Percentiles rank a stretch among this genome's conserved stretches.
Evolutionary conservation across 37 sponge, comb jelly and placozoan genomes (phyloP).

Genomic region (Ephydatia muelleri): DNA sequence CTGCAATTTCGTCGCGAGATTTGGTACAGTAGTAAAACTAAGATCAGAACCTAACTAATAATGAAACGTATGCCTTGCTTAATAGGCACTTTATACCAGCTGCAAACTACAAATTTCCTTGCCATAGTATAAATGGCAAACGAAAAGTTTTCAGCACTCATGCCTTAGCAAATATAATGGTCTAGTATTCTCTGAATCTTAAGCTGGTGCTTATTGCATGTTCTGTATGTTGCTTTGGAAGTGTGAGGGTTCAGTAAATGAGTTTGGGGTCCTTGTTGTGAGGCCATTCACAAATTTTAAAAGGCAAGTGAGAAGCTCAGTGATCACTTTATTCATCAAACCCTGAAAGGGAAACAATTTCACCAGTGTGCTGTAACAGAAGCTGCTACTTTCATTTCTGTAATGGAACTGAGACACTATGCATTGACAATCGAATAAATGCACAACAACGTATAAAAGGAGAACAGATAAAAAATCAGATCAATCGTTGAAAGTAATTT

Average conservation of each 20-base stretch:
- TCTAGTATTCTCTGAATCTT: constrained; percentile 31
- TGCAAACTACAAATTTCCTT: constrained; percentile 36
- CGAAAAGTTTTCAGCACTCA: too few species aligned
- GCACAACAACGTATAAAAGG: constrained; percentile 18
- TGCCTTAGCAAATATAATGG: constrained; percentile 35
- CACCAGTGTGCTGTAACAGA: constrained; percentile 43
- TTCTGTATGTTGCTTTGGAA: constrained; percentile 54
- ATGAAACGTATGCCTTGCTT: constrained; percentile 35
- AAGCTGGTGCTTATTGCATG: constrained; percentile 65
- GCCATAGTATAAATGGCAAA: neutral
- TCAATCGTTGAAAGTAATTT: constrained; percentile 59
- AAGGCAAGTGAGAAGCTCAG: constrained; percentile 44
- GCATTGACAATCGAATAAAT: constrained; percentile 28
- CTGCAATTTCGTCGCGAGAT: too few species aligned
- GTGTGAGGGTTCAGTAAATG: neutral
- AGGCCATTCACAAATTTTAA: constrained; percentile 51
- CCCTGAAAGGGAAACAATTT: constrained; percentile 15
- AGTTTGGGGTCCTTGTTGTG: too few species aligned
- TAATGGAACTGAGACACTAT: neutral
- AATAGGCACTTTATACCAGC: constrained; percentile 34
- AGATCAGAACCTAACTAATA: constrained; percentile 37
- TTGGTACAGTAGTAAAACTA: constrained; percentile 45
- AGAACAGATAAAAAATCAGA: constrained; percentile 35
- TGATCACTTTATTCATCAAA: constrained; percentile 41
- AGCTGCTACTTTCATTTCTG: too few species aligned